Evolutionary conservation across 1,140 invertebrate species (phyloP).

Genomic region (Carcinoscorpius rotundicauda): DNA sequence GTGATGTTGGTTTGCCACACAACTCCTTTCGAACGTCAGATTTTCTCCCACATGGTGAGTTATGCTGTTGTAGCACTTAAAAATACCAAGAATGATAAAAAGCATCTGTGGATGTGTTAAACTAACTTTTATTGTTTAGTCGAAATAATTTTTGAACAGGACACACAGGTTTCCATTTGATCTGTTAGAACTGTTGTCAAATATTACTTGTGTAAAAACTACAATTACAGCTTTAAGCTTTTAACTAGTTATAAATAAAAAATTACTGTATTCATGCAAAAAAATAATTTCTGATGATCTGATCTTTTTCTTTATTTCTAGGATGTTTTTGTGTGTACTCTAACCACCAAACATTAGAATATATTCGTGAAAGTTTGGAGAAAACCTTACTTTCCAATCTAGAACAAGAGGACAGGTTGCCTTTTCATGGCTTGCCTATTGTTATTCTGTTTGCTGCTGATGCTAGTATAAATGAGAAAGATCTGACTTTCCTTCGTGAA

Average conservation of each 20-base stretch:
- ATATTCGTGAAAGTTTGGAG: slow-evolving; percentile 77
- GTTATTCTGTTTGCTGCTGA: slow-evolving; percentile 83
- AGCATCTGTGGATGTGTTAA: not conserved
- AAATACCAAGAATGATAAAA: not conserved
- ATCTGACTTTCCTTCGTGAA: slow-evolving; percentile 63
- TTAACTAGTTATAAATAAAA: too few relatives aligned
- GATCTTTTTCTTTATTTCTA: slow-evolving; percentile 23
- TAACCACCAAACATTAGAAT: slow-evolving; percentile 80
- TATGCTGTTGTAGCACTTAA: slow-evolving; percentile 15
- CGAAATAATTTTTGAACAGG: too few relatives aligned
- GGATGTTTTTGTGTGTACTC: slow-evolving; percentile 62
- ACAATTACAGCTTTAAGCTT: too few relatives aligned
- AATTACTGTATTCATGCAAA: too few relatives aligned
- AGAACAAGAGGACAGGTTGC: slow-evolving; percentile 66
- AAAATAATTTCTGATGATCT: too few relatives aligned
- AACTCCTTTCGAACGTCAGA: slow-evolving; percentile 51
- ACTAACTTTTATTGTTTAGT: not conserved
- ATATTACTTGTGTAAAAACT: too few relatives aligned
- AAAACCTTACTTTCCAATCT: slow-evolving; percentile 82
- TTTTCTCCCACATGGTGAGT: slow-evolving; percentile 58
- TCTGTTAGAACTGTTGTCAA: too few relatives aligned
- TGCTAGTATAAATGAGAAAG: slow-evolving; percentile 64
- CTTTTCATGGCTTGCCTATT: slow-evolving; percentile 75
- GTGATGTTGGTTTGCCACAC: slow-evolving; percentile 64
- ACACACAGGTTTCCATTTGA: too few relatives aligned